Conservation (phyloP, 2,113 vertebrate species). For the Odontophorus gujanensis region DNA sequence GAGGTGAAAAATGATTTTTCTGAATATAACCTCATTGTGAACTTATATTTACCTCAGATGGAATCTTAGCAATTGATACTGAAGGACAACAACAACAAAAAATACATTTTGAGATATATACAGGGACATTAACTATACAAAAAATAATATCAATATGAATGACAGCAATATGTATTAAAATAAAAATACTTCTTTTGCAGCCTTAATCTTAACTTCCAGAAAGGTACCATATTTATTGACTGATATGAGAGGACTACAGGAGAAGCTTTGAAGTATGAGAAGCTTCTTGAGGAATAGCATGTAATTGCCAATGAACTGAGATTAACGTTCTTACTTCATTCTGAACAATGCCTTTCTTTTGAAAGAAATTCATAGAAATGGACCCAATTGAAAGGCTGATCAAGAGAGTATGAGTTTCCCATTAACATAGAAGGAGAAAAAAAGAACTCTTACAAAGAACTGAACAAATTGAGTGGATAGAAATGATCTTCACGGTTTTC, state of each 20-base stretch:
- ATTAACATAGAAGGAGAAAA: neutral
- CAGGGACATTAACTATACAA: neutral
- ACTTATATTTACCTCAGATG: neutral
- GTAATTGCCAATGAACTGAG: neutral
- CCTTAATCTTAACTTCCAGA: neutral
- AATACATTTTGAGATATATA: neutral
- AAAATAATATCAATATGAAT: neutral
- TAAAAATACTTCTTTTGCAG: neutral
- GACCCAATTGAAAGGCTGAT: neutral
- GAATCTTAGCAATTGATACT: neutral
- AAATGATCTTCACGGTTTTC: neutral
- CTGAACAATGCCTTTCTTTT: neutral
- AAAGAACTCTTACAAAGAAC: neutral
- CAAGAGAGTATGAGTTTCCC: neutral
- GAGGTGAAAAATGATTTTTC: neutral
- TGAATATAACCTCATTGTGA: neutral
- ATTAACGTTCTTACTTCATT: neutral
- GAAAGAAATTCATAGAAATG: neutral
- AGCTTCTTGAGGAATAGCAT: neutral
- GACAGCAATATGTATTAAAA: neutral
- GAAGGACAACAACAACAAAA: neutral
- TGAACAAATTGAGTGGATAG: neutral
- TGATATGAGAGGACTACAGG: neutral
- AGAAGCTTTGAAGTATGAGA: constrained; percentile 17
- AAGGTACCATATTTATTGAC: neutral